phyloP scores from a whole-genome alignment of 2,113 vertebrate genomes.

The Sphaerodactylus townsendi region DNA sequence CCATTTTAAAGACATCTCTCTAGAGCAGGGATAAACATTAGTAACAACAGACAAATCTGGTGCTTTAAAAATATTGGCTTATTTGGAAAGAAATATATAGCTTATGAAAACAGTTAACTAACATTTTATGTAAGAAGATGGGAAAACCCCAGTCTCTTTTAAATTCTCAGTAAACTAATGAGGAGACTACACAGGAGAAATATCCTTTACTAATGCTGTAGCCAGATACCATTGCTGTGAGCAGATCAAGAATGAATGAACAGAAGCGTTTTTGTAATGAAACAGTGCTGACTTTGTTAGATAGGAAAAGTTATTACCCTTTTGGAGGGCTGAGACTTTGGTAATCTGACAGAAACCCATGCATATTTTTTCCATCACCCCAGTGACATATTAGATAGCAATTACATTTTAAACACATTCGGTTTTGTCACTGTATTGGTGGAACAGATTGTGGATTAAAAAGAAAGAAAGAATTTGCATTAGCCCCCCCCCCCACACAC shows the following conservation, averaged over 20 bases:
- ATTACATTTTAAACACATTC: constrained; percentile 43
- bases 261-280: constrained; percentile 19
- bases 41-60: background rate
- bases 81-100: background rate
- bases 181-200: constrained; percentile 24
- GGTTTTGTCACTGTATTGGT: constrained; percentile 34
- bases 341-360: constrained; percentile 31
- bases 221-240: constrained; percentile 23
- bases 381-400: constrained; percentile 36
- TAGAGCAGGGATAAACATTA: background rate
- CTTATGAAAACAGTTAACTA: background rate
- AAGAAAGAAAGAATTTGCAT: constrained; percentile 22
- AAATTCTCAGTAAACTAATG: constrained; percentile 24
- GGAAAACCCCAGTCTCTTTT: background rate
- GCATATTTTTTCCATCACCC: constrained; percentile 15
- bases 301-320: background rate
- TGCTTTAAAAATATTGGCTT: background rate
- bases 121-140: background rate
- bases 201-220: constrained; percentile 5
- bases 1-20: background rate
- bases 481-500: constrained; percentile 4
- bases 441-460: constrained; percentile 48
- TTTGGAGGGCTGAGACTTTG: constrained; percentile 6
- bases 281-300: constrained; percentile 3
- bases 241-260: constrained; percentile 29